Base-by-base conservation (phyloP, 1,140 invertebrate species). In the Chlorops oryzae region DNA sequence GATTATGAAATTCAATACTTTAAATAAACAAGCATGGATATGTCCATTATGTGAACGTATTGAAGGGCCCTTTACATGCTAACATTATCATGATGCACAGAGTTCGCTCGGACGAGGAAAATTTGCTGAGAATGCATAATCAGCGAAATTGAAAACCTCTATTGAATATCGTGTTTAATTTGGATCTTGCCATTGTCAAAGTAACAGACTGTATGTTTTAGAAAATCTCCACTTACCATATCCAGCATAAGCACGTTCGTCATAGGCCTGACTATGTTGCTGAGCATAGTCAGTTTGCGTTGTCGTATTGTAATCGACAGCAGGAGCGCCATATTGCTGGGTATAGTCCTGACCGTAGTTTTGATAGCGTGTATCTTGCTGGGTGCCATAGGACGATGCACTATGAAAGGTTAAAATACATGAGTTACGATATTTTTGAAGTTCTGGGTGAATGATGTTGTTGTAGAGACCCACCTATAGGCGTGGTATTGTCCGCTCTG, bases 401-500 rank as follows among this genome's bases (percentile, higher is more conserved):
- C 67, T 70, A 51, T 50, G 40, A 21, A 40, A 20, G 12, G 7
- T 28, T n/a, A 6, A 22, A 43, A 1, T 2, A 7, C 17, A 24
- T 28, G 9, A 24, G 17, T 32, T 43, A 54, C 24, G 40, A 10
- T 24, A 24, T 13, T 24, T 43, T 43, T 15, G 22, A 13, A 42
- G 12, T 1, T 4, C 15, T 23, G n/a, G 17, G 22, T n/a, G 18
- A 32, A 17, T 9, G 7, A 42, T 17, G 9, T 24, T 2, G 32
- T 42, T 42, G 5, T n/a, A n/a, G 9, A 21, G 13, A 47, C 58
- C 43, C 54, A 70, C 67, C 61, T 65, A 52, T 70, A 70, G 40
- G 51, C 55, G 43, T 68, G 65, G 43, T 70, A 70, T 52, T 70
- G 67, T n/a, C n/a, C n/a, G 51, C 63, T 70, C 44, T 66, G 67